A percentile compares a stretch with the other conserved stretches of the same genome.
Evolutionary conservation across 92 coral and sea anemone genomes (phyloP).

Genomic region (Scolanthus callimorphus): DNA sequence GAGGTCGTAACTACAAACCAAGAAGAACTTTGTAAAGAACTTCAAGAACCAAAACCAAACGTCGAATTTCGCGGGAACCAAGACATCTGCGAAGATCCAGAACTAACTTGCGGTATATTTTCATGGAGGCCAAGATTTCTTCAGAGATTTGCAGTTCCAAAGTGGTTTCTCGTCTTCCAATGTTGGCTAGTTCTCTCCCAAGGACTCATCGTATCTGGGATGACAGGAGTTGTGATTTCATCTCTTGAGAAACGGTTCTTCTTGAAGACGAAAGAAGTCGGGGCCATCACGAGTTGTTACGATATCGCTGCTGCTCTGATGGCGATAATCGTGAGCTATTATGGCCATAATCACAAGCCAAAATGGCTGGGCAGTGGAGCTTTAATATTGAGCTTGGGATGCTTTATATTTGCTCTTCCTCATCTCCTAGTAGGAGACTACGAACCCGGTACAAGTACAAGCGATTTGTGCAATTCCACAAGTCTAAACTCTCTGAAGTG

Average conservation of each 20-base stretch:
- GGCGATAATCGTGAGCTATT: constrained; percentile 89
- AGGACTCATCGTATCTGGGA: constrained; percentile 91
- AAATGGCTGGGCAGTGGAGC: constrained; percentile 96
- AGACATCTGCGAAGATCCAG: background rate
- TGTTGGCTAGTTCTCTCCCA: constrained; percentile 87
- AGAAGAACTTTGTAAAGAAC: constrained; percentile 4
- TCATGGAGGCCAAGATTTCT: constrained; percentile 51
- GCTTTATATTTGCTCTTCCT: constrained; percentile 89
- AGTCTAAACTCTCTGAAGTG: constrained; percentile 30
- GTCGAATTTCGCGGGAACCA: background rate
- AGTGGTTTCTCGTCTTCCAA: constrained; percentile 88
- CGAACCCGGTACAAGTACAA: constrained; percentile 48
- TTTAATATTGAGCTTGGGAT: constrained; percentile 75
- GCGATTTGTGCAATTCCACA: constrained; percentile 55
- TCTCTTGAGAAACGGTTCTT: constrained; percentile 89
- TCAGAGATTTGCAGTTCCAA: constrained; percentile 68
- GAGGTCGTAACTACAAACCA: background rate
- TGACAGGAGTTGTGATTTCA: constrained; percentile 86
- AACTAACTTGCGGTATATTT: constrained; percentile 57
- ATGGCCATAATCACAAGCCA: constrained; percentile 92
- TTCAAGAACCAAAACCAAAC: background rate
- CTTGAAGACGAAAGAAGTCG: constrained; percentile 76
- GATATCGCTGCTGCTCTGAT: constrained; percentile 83
- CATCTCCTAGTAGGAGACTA: constrained; percentile 73
- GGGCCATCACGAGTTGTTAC: constrained; percentile 74